Conservation (phyloP, 2,113 vertebrate genomes). For the Peucedramus taeniatus region DNA sequence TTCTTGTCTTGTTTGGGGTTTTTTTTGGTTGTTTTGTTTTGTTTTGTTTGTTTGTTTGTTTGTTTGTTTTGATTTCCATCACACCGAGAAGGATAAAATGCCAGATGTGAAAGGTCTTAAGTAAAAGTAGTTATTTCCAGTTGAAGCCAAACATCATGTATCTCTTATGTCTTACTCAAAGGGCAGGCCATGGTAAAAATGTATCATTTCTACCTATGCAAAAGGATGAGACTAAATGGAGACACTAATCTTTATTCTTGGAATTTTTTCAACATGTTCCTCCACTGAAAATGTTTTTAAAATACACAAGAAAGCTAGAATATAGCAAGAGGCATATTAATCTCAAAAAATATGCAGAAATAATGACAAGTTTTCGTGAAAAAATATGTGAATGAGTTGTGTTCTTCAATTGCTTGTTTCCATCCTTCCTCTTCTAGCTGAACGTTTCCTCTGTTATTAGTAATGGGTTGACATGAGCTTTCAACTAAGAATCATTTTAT, state of each 20-base stretch:
- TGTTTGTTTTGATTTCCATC: not conserved
- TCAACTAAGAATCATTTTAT: not conserved
- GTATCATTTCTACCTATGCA: not conserved
- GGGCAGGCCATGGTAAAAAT: not conserved
- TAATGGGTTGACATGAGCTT: not conserved
- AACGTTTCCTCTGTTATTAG: not conserved
- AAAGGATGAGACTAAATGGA: not conserved
- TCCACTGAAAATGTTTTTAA: not conserved
- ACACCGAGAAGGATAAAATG: not conserved
- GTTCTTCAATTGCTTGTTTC: not conserved
- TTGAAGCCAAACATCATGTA: not conserved
- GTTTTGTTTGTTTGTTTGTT: too few species aligned
- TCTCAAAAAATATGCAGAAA: not conserved
- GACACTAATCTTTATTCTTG: not conserved
- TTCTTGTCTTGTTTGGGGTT: not conserved
- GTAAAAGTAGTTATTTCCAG: not conserved
- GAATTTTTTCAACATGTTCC: not conserved
- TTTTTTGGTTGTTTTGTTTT: not conserved
- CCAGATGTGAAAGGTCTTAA: not conserved
- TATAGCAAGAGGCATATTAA: not conserved
- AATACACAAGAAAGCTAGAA: not conserved
- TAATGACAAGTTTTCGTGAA: not conserved
- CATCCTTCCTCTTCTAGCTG: not conserved
- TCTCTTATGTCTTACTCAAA: not conserved
- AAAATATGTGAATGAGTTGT: rapidly evolving